Evolutionary conservation across 2,888 invertebrate species (phyloP), one percentile per base, ranked within the genome.

Genomic region (Eupithecia dodoneata): DNA sequence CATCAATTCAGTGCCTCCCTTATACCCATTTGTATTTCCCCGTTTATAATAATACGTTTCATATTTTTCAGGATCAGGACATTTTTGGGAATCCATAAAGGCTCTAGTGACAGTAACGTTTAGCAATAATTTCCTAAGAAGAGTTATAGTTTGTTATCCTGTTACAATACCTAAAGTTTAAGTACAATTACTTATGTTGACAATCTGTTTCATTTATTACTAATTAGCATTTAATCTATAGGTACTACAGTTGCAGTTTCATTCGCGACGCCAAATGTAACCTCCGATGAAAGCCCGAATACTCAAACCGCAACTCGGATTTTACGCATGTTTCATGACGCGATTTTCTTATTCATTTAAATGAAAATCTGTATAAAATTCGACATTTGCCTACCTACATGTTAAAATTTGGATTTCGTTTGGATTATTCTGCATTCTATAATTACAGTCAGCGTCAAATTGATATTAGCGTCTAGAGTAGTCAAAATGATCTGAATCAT

Each of bases 21-120:
- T 44, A 44, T 4, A 44, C 2, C 49, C 49, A 10, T 49, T 52
- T 15, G 5, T 52, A 52, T 52, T 15, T 55, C 15, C 55, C n/a
- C n/a, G 5, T 55, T 18, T 59, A 9, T 30, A 18, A 9, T 67
- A 42, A 44, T 69, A 45, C 2, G 6, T 7, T 77, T 81, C 80
- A 73, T 79, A 71, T 78, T 75, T 87, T 87, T 81, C 88, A 89
- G 87, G 84, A 83, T 82, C 81, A 78, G 81, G 81, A 82, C 77
- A 80, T 83, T 87, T 84, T 83, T 84, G 81, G 80, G 81, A 77
- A 70, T 82, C 76, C 84, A 79, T n/a, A 18, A 69, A 7, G 10
- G 44, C 6, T 4, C 12, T 63, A 45, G 45, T 45, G 67, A 69
- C 10, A 69, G 18, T 10, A n/a, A 3, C 4, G 44, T 45, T 15